Evolutionary conservation across 2,113 vertebrate species (phyloP).

Genomic region (Toxostoma redivivum): DNA sequence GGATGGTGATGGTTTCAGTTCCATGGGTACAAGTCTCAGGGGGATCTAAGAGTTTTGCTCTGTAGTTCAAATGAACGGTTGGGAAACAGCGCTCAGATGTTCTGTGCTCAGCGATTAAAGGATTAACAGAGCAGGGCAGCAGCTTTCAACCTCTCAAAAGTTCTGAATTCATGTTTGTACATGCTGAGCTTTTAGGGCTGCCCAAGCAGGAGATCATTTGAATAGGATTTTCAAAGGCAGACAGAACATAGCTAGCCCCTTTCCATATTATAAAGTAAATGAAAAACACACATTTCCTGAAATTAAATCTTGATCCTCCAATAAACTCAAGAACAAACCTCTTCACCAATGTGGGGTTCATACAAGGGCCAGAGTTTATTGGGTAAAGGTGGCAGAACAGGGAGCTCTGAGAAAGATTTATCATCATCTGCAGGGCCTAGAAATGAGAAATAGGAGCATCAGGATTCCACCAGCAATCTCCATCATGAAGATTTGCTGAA

Average conservation of each 20-base stretch:
- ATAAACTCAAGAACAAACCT: background rate
- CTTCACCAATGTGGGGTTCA: background rate
- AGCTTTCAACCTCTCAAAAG: conserved; percentile 4
- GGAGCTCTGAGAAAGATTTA: background rate
- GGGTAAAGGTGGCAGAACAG: background rate
- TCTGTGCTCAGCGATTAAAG: background rate
- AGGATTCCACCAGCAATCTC: background rate
- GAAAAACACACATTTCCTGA: background rate
- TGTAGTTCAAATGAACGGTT: background rate
- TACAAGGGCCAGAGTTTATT: background rate
- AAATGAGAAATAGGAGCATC: background rate
- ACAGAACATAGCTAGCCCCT: background rate
- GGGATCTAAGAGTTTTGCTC: background rate
- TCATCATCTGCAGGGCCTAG: background rate
- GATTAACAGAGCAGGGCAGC: background rate
- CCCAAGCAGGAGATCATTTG: background rate
- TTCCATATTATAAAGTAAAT: background rate
- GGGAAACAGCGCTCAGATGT: background rate
- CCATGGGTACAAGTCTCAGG: background rate
- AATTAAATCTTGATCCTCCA: conserved; percentile 8
- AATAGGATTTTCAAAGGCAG: conserved; percentile 25
- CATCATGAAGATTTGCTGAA: background rate
- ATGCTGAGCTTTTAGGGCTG: background rate
- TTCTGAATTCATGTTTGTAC: background rate
- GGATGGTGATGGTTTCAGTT: background rate